A percentile compares a stretch with the other conserved stretches of the same genome.
Conservation (phyloP, 2,797 vertebrate genomes). For the Lacerta viridis region DNA sequence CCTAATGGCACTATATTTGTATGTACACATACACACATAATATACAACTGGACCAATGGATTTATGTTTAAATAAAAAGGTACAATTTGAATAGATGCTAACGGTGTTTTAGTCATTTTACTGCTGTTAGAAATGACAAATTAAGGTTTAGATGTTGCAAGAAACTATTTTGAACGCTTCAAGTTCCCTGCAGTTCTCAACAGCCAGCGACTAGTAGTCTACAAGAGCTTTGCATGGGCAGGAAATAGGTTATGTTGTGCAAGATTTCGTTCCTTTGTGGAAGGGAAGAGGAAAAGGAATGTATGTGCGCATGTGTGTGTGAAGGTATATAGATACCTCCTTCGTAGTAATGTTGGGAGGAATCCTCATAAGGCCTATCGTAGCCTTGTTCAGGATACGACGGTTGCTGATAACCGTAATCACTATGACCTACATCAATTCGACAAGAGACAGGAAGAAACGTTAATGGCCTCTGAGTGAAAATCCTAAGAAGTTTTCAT, state of each 20-base stretch:
- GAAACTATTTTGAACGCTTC: conserved; percentile 77
- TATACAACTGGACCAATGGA: conserved; percentile 75
- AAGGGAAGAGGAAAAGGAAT: conserved; percentile 76
- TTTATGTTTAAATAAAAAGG: conserved; percentile 79
- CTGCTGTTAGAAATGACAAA: conserved; percentile 83
- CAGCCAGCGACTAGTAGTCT: conserved; percentile 83
- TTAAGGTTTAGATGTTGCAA: conserved; percentile 80
- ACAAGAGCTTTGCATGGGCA: conserved; percentile 80
- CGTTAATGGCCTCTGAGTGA: conserved; percentile 88
- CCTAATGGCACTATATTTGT: conserved; percentile 81
- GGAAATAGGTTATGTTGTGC: conserved; percentile 75
- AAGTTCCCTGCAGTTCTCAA: conserved; percentile 77
- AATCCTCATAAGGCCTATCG: conserved; percentile 92
- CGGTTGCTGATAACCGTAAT: conserved; percentile 90
- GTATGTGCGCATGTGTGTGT: conserved; percentile 81
- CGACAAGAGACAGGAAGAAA: conserved; percentile 89
- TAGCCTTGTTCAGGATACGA: conserved; percentile 91
- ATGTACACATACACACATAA: conserved; percentile 77
- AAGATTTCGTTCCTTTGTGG: conserved; percentile 72
- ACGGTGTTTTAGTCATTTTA: conserved; percentile 84
- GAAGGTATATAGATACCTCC: conserved; percentile 91
- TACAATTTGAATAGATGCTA: conserved; percentile 75
- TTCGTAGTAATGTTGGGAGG: conserved; percentile 89
- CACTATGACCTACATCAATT: conserved; percentile 91
- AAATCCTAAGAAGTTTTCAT: conserved; percentile 82